A percentile compares a stretch with the other conserved stretches of the same genome.
These are phyloP conservation scores for Pseudolaguvia tuberculata DNA, from an alignment of 2,113 vertebrate genomes.

Conservation along the genomic window DNA sequence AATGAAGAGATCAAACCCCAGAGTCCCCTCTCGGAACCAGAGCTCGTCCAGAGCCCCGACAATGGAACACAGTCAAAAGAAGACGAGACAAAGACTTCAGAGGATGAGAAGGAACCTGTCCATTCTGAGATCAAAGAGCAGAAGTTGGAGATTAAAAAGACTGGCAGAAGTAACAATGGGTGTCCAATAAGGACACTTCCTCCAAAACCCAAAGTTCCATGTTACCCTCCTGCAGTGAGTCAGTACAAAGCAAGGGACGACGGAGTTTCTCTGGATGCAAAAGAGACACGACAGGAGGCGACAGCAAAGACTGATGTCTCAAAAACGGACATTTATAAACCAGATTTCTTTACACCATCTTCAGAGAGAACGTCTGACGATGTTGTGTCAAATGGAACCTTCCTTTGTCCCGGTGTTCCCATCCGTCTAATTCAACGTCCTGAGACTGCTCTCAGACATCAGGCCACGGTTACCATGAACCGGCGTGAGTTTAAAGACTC, in stretches of 20 bases:
- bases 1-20: constrained; percentile 52
- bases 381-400: constrained; percentile 15
- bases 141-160: constrained; percentile 20
- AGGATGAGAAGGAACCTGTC: not conserved
- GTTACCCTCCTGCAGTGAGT: not conserved
- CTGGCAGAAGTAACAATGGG: constrained; percentile 6
- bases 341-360: constrained; percentile 4
- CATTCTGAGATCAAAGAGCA: constrained; percentile 14
- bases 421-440: constrained; percentile 62
- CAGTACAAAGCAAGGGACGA: constrained; percentile 14
- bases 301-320: not conserved
- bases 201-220: constrained; percentile 12
- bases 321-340: constrained; percentile 10
- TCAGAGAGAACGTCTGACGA: constrained; percentile 17
- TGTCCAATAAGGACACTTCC: constrained; percentile 22
- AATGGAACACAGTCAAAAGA: constrained; percentile 8
- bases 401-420: constrained; percentile 49
- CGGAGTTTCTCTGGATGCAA: constrained; percentile 3
- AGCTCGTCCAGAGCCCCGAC: constrained; percentile 13
- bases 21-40: constrained; percentile 6
- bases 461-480: constrained; percentile 55
- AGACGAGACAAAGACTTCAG: constrained; percentile 1
- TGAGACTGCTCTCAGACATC: constrained; percentile 64
- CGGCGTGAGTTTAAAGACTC: constrained; percentile 62
- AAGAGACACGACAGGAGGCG: constrained; percentile 9